Evolutionary conservation across 2,888 invertebrate species (phyloP), one percentile per base, ranked within the genome.

Genomic region (Stenurella melanura): DNA sequence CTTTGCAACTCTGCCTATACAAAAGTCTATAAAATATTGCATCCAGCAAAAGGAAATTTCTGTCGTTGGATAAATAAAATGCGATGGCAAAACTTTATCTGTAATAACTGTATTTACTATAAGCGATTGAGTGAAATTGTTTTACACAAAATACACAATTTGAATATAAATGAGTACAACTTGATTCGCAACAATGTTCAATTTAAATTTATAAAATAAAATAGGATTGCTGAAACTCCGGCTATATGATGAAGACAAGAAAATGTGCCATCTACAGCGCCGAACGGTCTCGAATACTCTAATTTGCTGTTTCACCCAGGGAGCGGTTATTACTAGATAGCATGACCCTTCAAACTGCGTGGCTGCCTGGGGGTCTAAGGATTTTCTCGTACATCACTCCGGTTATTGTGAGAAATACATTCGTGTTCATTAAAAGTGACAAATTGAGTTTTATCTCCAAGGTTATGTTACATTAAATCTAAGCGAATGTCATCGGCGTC

Each of bases 261-360:
- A 72, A 72, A 50, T 63, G 72, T 72, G 38, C 72, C 63, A 61
- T 17, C 54, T 61, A 18, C 17, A 18, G 18, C 26, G n/a, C 18
- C 19, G 69, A 57, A 57, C 34, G 34, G 21, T 60, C 60, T 60
- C 60, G 75, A 77, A 79, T 74, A 74, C 75, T 77, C 77, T 77
- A 79, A 79, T 79, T 79, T 79, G 73, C 77, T 26, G 71, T 68
- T 66, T 71, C 71, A 61, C 77, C 79, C 73, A 75, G 77, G 74
- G 75, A 77, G 77, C 77, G 68, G 75, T 79, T 79, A 79, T 75
- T 77, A 79, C 79, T 77, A 77, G 79, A 77, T 77, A 77, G 77
- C 79, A 79, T 77, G 79, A 79, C 77, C 79, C 77, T 79, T 72
- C 71, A 60, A 70, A 78, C 71, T 72, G 68, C 76, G 76, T 75